Percentiles rank a stretch among this genome's conserved stretches.
phyloP scores from a whole-genome alignment of 2,797 vertebrate genomes.

The Crax fasciolata region DNA sequence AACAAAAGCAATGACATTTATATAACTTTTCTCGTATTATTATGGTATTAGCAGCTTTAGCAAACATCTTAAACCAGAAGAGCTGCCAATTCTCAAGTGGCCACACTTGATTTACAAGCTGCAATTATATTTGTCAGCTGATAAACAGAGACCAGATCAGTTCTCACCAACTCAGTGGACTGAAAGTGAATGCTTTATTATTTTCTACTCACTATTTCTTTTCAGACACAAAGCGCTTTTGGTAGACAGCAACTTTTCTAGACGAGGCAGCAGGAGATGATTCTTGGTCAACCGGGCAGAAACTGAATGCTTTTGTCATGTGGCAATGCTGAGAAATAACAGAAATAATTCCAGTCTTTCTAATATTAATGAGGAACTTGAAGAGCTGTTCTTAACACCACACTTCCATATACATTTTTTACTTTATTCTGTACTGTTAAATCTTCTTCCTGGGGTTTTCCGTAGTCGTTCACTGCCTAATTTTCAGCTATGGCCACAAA shows the following conservation, averaged over 20 bases:
- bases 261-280: conserved; percentile 19
- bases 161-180: conserved; percentile 39
- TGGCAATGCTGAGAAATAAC: conserved; percentile 6
- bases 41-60: background rate
- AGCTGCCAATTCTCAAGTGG: conserved; percentile 46
- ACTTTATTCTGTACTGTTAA: background rate
- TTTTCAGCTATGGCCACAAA: conserved; percentile 13
- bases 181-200: conserved; percentile 48
- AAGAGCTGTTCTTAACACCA: background rate
- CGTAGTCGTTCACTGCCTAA: background rate
- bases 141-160: conserved; percentile 42
- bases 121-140: conserved; percentile 60
- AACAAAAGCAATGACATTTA: background rate
- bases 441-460: background rate
- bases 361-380: background rate
- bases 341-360: conserved; percentile 10
- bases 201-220: background rate
- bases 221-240: conserved; percentile 2
- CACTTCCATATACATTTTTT: background rate
- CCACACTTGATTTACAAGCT: conserved; percentile 24
- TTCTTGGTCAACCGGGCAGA: conserved; percentile 33
- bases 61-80: background rate
- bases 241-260: background rate
- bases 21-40: background rate
- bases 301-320: background rate